Evolutionary conservation across 2,888 invertebrate genomes (phyloP).

Genomic region (Aethes cnicana): DNA sequence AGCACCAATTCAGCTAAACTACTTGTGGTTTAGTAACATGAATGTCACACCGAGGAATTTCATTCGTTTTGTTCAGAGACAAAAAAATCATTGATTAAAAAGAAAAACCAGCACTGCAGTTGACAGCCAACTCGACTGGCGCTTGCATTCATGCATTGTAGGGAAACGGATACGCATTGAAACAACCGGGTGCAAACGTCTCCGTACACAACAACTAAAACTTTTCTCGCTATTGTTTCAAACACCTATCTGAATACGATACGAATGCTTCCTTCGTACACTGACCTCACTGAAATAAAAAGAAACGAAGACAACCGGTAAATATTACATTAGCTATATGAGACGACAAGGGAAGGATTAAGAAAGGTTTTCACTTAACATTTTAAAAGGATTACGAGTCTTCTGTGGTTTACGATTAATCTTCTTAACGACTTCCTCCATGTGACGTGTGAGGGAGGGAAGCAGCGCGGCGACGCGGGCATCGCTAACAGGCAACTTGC

Average conservation of each 20-base stretch:
- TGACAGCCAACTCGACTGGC: conserved; percentile 15
- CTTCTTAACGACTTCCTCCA: conserved; percentile 74
- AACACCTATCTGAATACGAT: conserved; percentile 8
- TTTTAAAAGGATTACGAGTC: conserved; percentile 67
- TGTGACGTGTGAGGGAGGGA: conserved; percentile 61
- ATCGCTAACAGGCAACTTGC: too few relatives aligned
- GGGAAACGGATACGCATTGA: background rate
- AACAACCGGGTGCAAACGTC: conserved; percentile 18
- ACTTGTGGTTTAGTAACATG: too few relatives aligned
- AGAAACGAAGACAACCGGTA: conserved; percentile 35
- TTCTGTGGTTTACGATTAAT: conserved; percentile 68
- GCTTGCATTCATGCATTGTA: conserved; percentile 11
- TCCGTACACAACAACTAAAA: conserved; percentile 12
- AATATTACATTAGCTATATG: conserved; percentile 40
- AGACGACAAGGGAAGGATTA: conserved; percentile 43
- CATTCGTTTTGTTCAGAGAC: too few relatives aligned
- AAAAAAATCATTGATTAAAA: conserved; percentile 1
- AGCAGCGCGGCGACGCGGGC: too few relatives aligned
- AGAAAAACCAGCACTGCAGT: conserved; percentile 6
- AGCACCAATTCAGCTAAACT: too few relatives aligned
- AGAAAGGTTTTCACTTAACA: conserved; percentile 52
- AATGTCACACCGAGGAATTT: too few relatives aligned
- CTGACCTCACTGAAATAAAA: too few relatives aligned
- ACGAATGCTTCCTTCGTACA: too few relatives aligned
- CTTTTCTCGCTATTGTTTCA: conserved; percentile 23